Conservation (phyloP, 2,797 vertebrate species). For the Liasis olivaceus region DNA sequence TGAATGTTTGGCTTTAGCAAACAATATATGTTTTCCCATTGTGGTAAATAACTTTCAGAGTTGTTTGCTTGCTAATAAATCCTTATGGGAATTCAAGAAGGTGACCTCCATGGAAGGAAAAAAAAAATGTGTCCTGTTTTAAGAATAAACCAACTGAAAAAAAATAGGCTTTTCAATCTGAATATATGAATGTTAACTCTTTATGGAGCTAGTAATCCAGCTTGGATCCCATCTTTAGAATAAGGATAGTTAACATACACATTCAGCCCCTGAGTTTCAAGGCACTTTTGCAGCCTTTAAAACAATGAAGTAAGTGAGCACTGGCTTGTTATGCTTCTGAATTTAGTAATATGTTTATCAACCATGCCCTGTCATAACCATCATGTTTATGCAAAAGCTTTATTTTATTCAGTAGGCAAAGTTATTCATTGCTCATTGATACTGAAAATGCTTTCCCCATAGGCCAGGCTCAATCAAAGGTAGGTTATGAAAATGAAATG, state of each 20-base stretch:
- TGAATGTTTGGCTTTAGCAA: constrained; percentile 13
- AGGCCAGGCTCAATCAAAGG: neutral
- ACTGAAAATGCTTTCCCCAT: neutral
- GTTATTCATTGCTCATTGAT: neutral
- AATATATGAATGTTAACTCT: constrained; percentile 24
- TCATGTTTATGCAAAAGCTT: neutral
- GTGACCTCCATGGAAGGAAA: constrained; percentile 16
- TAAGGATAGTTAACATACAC: neutral
- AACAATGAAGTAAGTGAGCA: neutral
- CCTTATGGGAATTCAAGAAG: constrained; percentile 33
- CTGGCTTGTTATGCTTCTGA: neutral
- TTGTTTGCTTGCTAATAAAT: constrained; percentile 39
- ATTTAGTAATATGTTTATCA: neutral
- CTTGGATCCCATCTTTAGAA: neutral
- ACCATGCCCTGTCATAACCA: neutral
- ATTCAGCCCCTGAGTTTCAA: neutral
- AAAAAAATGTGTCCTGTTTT: neutral
- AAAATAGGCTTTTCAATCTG: constrained; percentile 1
- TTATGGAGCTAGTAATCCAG: neutral
- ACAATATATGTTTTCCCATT: constrained; percentile 23
- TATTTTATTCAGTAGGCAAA: neutral
- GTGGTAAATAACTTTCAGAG: constrained; percentile 36
- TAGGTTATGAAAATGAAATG: neutral
- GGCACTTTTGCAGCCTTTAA: neutral
- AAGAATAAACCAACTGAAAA: constrained; percentile 26